Evolutionary conservation across 2,113 vertebrate species (phyloP).

Genomic region (Rhinopithecus roxellana): DNA sequence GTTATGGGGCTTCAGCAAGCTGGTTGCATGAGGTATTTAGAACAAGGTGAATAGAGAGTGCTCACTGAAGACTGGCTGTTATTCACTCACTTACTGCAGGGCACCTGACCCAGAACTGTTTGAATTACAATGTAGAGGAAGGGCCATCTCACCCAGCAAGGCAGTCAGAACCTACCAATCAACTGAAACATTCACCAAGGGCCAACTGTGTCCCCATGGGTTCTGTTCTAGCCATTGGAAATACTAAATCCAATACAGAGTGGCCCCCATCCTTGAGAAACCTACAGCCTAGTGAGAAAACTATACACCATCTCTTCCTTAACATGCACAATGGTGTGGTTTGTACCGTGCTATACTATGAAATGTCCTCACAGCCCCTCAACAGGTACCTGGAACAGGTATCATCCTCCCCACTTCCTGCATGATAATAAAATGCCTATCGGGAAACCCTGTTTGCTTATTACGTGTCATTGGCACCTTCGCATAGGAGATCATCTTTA

Average conservation of each 20-base stretch:
- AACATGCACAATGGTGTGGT: fast-evolving
- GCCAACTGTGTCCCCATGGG: background rate
- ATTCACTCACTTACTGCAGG: background rate
- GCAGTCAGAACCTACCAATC: background rate
- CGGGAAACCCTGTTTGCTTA: background rate
- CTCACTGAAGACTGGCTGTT: background rate
- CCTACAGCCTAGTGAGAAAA: background rate
- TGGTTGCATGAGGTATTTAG: background rate
- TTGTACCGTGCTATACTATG: fast-evolving
- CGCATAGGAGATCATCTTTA: background rate
- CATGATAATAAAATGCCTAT: background rate
- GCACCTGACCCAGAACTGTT: background rate
- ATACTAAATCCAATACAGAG: background rate
- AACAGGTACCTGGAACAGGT: fast-evolving
- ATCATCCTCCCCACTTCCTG: background rate
- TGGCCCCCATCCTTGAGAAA: background rate
- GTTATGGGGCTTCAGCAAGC: background rate
- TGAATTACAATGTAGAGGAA: background rate
- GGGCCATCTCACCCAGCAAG: background rate
- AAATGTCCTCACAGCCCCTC: background rate
- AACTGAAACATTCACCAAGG: background rate
- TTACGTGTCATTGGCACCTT: fast-evolving
- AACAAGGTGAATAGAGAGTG: background rate
- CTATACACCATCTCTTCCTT: fast-evolving
- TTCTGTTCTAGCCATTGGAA: background rate